phyloP scores from a whole-genome alignment of 1,140 invertebrate genomes.

The Brachionus paranguensis region DNA sequence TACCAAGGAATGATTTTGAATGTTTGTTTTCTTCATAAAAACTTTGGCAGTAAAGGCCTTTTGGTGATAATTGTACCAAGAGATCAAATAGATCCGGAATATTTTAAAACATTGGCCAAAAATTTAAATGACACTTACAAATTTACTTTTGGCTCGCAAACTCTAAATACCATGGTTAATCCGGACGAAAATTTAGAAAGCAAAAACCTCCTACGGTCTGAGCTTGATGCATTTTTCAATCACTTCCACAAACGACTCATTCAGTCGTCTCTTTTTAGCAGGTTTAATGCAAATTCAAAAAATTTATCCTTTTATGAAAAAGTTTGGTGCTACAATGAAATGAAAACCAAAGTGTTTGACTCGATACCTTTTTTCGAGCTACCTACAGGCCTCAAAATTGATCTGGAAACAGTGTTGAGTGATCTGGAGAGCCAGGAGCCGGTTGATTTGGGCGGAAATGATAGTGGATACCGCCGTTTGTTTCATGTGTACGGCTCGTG shows the following conservation, averaged over 20 bases:
- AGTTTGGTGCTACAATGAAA: background rate
- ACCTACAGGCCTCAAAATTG: background rate
- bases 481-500: constrained; percentile 6
- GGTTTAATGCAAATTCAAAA: background rate
- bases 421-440: background rate
- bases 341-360: background rate
- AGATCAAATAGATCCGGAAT: background rate
- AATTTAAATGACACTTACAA: constrained; percentile 14
- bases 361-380: constrained; percentile 7
- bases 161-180: background rate
- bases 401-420: background rate
- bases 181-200: background rate
- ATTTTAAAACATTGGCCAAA: background rate
- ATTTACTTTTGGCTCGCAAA: background rate
- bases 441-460: background rate
- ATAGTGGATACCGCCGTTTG: background rate
- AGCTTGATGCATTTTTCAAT: background rate
- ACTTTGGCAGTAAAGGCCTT: background rate
- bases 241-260: background rate
- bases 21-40: constrained; percentile 5
- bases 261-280: background rate
- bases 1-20: background rate
- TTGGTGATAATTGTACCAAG: background rate
- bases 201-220: background rate
- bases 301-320: background rate